Evolutionary conservation across 1,140 invertebrate genomes (phyloP).

Genomic region (Pentalonia nigronervosa): DNA sequence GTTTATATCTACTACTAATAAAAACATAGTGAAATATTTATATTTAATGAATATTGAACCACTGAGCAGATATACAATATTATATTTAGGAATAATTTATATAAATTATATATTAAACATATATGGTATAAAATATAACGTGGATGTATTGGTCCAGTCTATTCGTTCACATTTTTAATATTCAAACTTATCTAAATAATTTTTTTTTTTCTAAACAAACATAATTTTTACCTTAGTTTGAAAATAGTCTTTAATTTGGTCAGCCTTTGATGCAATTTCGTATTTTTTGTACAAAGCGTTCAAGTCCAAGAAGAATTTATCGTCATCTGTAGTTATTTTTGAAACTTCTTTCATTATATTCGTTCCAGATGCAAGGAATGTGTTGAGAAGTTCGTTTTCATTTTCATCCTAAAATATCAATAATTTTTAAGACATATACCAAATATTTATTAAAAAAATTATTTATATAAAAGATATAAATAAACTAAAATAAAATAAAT

Average conservation of each 20-base stretch:
- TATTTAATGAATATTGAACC: not conserved
- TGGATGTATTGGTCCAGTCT: not conserved
- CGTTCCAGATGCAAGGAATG: not conserved
- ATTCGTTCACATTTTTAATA: not conserved
- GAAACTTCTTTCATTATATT: not conserved
- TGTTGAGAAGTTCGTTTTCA: not conserved
- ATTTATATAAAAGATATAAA: not conserved
- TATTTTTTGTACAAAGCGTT: constrained; percentile 45
- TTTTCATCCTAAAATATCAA: constrained; percentile 24
- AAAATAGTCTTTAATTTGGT: not conserved
- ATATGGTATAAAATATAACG: not conserved
- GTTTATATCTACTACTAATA: no score
- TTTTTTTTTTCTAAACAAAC: not conserved
- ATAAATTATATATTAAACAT: not conserved
- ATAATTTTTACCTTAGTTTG: not conserved
- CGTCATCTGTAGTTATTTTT: not conserved
- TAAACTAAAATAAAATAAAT: not conserved
- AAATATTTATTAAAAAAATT: not conserved
- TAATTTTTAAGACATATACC: not conserved
- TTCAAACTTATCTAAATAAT: not conserved
- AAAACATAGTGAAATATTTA: not conserved
- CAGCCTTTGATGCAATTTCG: not conserved
- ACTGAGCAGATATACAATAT: not conserved
- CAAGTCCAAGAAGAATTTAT: constrained; percentile 9
- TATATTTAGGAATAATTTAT: not conserved